phyloP scores from a whole-genome alignment of 2,113 vertebrate genomes.

The Lepisosteus osseus region DNA sequence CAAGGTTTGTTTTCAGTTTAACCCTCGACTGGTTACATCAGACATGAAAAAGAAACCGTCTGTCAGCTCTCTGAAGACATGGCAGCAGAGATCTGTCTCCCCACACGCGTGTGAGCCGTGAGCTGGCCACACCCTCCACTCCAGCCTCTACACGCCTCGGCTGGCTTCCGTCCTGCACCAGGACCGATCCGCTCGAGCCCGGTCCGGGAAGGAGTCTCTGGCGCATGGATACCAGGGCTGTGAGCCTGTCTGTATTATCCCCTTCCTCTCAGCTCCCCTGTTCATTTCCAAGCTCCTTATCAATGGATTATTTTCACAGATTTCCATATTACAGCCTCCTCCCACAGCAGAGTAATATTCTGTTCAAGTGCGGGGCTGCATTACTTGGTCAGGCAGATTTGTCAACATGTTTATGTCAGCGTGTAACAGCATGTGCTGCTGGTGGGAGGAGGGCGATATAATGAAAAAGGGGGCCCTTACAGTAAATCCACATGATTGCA shows the following conservation, averaged over 20 bases:
- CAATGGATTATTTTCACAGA: constrained; percentile 5
- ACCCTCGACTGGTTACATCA: too few species aligned
- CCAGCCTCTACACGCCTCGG: neutral
- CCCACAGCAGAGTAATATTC: neutral
- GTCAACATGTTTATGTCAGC: constrained; percentile 5
- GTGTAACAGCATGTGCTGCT: neutral
- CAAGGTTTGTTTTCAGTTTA: too few species aligned
- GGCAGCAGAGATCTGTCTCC: too few species aligned
- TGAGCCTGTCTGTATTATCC: neutral
- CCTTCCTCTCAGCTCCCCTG: neutral
- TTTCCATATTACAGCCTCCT: neutral
- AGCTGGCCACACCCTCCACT: too few species aligned
- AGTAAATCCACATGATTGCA: too few species aligned
- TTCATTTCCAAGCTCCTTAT: constrained; percentile 14
- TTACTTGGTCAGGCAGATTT: neutral
- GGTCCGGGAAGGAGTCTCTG: neutral
- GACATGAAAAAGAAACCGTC: too few species aligned
- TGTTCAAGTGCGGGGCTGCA: neutral
- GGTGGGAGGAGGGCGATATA: constrained; percentile 13
- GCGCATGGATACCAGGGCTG: too few species aligned
- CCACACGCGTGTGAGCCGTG: too few species aligned
- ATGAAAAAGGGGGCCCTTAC: too few species aligned
- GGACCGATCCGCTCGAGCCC: neutral
- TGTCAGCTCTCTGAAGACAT: too few species aligned
- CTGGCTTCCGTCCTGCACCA: neutral